These are phyloP conservation scores for Chinchilla lanigera DNA, from an alignment of 2,113 vertebrate genomes.

Conservation along the genomic window DNA sequence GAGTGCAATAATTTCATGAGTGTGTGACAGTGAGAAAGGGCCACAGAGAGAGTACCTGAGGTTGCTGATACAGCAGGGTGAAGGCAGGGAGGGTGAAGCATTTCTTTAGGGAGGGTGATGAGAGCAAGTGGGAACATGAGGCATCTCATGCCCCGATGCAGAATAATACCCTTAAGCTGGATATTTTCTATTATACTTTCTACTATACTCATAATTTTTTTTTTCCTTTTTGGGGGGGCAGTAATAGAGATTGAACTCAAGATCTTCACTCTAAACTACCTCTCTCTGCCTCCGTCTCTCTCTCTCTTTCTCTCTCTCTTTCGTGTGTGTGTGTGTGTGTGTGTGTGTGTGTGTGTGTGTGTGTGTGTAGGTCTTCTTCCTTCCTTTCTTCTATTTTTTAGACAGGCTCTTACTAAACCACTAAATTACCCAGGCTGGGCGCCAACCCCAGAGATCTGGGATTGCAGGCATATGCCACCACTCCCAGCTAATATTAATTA, in stretches of 20 bases:
- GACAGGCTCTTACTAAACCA: background rate
- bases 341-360: too few relatives aligned
- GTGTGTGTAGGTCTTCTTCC: too few relatives aligned
- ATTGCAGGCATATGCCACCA: background rate
- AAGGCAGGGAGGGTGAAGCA: too few relatives aligned
- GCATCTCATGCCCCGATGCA: background rate
- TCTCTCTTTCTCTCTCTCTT: background rate
- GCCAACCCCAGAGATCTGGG: background rate
- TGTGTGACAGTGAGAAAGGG: fast-evolving
- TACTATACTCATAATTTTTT: background rate
- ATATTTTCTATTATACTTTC: background rate
- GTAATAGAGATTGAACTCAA: background rate
- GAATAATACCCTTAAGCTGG: background rate
- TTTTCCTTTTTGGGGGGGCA: background rate
- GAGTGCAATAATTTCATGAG: background rate
- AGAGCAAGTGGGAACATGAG: background rate
- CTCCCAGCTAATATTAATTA: background rate
- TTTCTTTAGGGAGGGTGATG: fast-evolving
- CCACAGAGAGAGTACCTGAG: background rate
- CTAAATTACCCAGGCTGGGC: background rate
- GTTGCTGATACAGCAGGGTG: fast-evolving
- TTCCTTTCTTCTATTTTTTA: background rate
- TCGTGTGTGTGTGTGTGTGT: too few relatives aligned
- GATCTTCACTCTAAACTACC: background rate
- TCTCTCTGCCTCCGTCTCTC: background rate